These are phyloP conservation scores for Octopus bimaculoides DNA, from an alignment of 1,140 invertebrate genomes.

Conservation along the genomic window DNA sequence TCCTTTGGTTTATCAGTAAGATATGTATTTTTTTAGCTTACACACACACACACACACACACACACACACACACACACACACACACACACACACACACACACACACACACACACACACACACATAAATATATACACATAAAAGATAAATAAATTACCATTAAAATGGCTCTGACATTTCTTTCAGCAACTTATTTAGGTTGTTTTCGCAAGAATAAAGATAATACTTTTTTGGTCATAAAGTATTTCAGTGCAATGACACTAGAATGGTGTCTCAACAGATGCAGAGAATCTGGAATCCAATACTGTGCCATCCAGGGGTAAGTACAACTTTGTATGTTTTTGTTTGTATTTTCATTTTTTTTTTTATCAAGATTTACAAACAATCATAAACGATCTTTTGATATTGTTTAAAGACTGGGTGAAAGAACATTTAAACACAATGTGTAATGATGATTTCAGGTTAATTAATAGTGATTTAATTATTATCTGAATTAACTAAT, in stretches of 20 bases:
- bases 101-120: neutral
- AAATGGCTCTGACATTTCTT: neutral
- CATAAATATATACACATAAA: neutral
- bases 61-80: no score
- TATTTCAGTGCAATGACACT: neutral
- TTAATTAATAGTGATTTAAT: no score
- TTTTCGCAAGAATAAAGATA: slow-evolving; percentile 2
- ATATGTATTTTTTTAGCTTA: no score
- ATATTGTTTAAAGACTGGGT: no score
- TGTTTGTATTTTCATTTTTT: no score
- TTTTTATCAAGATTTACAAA: no score
- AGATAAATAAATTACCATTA: neutral
- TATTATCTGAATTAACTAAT: no score
- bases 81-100: neutral
- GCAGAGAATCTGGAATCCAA: neutral
- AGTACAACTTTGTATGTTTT: neutral
- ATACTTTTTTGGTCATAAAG: neutral
- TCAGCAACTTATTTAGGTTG: slow-evolving; percentile 5
- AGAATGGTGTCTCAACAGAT: slow-evolving; percentile 2
- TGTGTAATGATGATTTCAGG: no score
- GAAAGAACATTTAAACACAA: no score
- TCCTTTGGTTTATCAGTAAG: no score
- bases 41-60: no score
- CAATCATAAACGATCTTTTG: no score
- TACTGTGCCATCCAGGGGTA: neutral